Evolutionary conservation across 2,888 invertebrate species (phyloP), one percentile per base, ranked within the genome.

Genomic region (Adelphocoris suturalis): DNA sequence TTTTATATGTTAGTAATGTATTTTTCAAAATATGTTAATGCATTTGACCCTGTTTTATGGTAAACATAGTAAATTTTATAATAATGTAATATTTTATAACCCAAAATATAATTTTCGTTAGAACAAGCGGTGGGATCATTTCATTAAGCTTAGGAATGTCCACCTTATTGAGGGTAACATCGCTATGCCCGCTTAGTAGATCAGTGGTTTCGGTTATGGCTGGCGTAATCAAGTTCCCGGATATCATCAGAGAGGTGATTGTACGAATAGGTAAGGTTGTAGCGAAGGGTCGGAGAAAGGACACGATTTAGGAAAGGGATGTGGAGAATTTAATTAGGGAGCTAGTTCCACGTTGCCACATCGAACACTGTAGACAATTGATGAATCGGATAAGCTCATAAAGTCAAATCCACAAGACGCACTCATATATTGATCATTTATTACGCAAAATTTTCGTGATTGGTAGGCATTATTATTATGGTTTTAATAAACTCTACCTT

Each of bases 121-220:
- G 68, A 27, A 12, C 4, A 12, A 12, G 19, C 13, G 23, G 12
- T 61, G 19, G 61, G 19, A 61, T 9, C 19, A 19, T 7, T 61
- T 61, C 27, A 68, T 68, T 68, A 23, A 23, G 68, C 5, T 9
- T 12, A 12, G 68, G n/a, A 68, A 68, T 23, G 23, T n/a, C 57
- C 7, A n/a, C 57, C n/a, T 16, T 7, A 0, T 68, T 12, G 19
- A 68, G 23, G 27, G 68, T 12, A 27, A 4, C 4, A 68, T 23
- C 23, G 19, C 23, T 7, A 27, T 4, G 57, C 23, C 76, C 76
- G 9, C 76, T n/a, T 12, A 76, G 76, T 76, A 13, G 16, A 19
- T 76, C 23, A 46, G 46, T 4, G 78, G 78, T 46, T 78, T 28
- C n/a, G 78, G 14, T 46, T 78, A 78, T 46, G 78, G 78, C 7